Base-by-base conservation (phyloP, 2,888 invertebrate species). In the Pollenia amentaria region DNA sequence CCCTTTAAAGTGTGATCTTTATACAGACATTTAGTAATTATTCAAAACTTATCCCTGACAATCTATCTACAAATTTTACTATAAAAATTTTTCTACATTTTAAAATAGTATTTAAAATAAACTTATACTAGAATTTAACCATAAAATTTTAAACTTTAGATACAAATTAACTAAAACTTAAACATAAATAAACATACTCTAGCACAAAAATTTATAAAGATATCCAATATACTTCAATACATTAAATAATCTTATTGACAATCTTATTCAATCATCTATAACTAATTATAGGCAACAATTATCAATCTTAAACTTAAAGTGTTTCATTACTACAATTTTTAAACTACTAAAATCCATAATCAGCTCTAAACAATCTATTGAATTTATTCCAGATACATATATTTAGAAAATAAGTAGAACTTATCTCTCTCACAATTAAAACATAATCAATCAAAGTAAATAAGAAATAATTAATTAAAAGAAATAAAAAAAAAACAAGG, bases 31-130 rank as follows among this genome's bases (percentile, higher is more conserved):
- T n/a, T 62, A 51, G 48, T 29, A 51, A 21, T 64, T 29, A 70
- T 67, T 46, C 14, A 55, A 60, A 69, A 82, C n/a, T 40, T 46
- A 75, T 42, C 65, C 72, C 53, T 69, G 85, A 86, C 85, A 86
- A 86, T 86, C 82, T 82, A 11, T 79, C 82, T 86, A 83, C 86
- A 82, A 64, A 77, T 53, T 46, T 55, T 64, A 42, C 42, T 64
- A 18, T 64, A 48, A 18, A 64, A 16, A 55, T 38, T 18, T 67
- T 67, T 55, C 46, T 69, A 73, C 73, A 75, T 48, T 75, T 75
- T 75, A 65, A 9, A 16, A 44, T 8, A 21, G 14, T 46, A 16
- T 60, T 51, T 67, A 44, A 38, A 40, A 75, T 65, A 12, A 75
- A 38, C 42, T 72, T 46, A 38, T 75, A 29, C 18, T 60, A 40